Evolutionary conservation across 2,888 invertebrate species (phyloP).

Genomic region (Yponomeuta cagnagella): DNA sequence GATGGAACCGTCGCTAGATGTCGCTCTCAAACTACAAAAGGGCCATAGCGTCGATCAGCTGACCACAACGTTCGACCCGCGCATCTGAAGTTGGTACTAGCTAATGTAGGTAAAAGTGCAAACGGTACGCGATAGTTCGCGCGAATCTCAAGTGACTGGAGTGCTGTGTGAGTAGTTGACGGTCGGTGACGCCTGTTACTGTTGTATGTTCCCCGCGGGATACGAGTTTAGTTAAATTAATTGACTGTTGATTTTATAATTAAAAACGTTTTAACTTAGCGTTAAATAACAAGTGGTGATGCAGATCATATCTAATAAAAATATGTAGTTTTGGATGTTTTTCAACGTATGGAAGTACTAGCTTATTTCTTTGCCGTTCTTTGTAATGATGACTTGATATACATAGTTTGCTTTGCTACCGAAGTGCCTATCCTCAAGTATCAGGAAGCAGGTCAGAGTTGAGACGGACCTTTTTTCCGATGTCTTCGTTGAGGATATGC

Average conservation of each 20-base stretch:
- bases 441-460: not conserved
- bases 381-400: not conserved
- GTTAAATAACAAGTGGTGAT: conserved; percentile 13
- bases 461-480: not conserved
- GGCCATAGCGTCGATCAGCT: conserved; percentile 66
- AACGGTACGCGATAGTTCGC: not conserved
- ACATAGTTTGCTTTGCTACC: not conserved
- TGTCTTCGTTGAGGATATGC: not conserved
- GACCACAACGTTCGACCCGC: conserved; percentile 37
- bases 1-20: conserved; percentile 53
- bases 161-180: not conserved
- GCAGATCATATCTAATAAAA: conserved; percentile 15
- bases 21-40: conserved; percentile 51
- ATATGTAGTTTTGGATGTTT: conserved; percentile 9
- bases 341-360: not conserved
- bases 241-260: conserved; percentile 1
- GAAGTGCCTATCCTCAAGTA: not conserved
- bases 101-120: conserved; percentile 23
- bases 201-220: not conserved
- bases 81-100: conserved; percentile 33
- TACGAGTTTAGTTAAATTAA: conserved; percentile 12
- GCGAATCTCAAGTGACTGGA: not conserved
- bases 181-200: not conserved
- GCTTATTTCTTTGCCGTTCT: conserved; percentile 5
- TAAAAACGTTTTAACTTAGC: not conserved